Percentiles rank a stretch among this genome's conserved stretches.
These are phyloP conservation scores for Simalia tracyae DNA, from an alignment of 2,797 vertebrate species.

Conservation along the genomic window DNA sequence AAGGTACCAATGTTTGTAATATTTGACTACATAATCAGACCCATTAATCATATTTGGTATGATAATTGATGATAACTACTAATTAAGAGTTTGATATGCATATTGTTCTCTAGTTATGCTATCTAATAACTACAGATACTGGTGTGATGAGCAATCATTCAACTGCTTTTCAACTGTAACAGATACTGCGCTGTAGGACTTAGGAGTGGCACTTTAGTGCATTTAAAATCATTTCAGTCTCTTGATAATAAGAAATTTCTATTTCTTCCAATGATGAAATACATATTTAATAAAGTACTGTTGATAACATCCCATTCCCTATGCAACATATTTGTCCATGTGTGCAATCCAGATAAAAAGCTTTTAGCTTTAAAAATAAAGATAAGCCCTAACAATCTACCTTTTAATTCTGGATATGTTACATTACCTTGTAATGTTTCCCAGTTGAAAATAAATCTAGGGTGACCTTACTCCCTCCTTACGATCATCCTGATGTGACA, in stretches of 20 bases:
- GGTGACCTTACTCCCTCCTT: slow-evolving; percentile 58
- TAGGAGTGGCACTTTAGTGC: neutral
- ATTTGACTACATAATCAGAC: neutral
- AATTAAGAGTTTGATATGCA: neutral
- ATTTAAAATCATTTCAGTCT: neutral
- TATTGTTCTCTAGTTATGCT: neutral
- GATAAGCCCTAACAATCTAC: neutral
- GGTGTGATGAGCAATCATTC: neutral
- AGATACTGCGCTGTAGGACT: neutral
- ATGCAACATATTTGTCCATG: neutral
- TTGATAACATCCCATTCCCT: neutral
- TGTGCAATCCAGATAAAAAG: slow-evolving; percentile 15
- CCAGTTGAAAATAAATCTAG: slow-evolving; percentile 55
- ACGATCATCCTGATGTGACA: slow-evolving; percentile 64
- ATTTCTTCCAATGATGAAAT: neutral
- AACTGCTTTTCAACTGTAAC: neutral
- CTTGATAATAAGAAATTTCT: neutral
- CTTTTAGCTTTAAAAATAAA: slow-evolving; percentile 36
- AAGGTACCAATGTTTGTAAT: neutral
- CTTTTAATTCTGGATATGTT: slow-evolving; percentile 45
- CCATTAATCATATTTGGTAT: neutral
- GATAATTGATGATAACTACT: neutral
- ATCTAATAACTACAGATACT: neutral
- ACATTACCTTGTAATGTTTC: slow-evolving; percentile 61
- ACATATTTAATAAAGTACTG: too few species aligned